Evolutionary conservation across 2,797 vertebrate genomes (phyloP).

Genomic region (Nannoperca australis): DNA sequence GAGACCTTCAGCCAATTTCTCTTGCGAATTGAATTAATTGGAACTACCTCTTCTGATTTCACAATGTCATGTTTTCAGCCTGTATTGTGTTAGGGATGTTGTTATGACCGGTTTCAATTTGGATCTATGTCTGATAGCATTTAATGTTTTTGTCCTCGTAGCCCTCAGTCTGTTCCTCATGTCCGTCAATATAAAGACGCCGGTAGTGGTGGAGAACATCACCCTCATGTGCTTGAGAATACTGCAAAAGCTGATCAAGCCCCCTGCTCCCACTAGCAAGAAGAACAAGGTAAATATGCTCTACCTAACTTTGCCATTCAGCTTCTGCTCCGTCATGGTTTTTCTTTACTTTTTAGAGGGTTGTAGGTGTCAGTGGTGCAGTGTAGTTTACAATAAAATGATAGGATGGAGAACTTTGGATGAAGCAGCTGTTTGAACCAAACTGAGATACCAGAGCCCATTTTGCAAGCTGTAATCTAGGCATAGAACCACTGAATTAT

Average conservation of each 20-base stretch:
- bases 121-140: not conserved
- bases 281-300: slow-evolving; percentile 93
- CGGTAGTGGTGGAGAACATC: slow-evolving; percentile 98
- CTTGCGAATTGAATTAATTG: not conserved
- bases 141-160: slow-evolving; percentile 60
- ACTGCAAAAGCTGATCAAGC: slow-evolving; percentile 97
- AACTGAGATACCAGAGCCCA: not conserved
- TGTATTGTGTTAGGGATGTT: not conserved
- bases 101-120: not conserved
- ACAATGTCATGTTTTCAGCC: not conserved
- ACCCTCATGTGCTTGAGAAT: slow-evolving; percentile 99
- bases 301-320: not conserved
- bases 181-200: slow-evolving; percentile 99
- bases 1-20: not conserved
- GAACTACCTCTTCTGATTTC: not conserved
- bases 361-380: not conserved
- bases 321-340: not conserved
- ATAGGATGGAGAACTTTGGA: not conserved
- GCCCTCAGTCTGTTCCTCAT: slow-evolving; percentile 98
- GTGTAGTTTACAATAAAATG: not conserved
- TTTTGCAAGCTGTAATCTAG: not conserved
- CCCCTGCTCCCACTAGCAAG: slow-evolving; percentile 97
- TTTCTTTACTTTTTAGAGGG: not conserved
- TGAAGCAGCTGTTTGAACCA: not conserved
- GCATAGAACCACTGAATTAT: not conserved